These are phyloP conservation scores for Anas platyrhynchos DNA, from an alignment of 2,113 vertebrate genomes.

Conservation along the genomic window DNA sequence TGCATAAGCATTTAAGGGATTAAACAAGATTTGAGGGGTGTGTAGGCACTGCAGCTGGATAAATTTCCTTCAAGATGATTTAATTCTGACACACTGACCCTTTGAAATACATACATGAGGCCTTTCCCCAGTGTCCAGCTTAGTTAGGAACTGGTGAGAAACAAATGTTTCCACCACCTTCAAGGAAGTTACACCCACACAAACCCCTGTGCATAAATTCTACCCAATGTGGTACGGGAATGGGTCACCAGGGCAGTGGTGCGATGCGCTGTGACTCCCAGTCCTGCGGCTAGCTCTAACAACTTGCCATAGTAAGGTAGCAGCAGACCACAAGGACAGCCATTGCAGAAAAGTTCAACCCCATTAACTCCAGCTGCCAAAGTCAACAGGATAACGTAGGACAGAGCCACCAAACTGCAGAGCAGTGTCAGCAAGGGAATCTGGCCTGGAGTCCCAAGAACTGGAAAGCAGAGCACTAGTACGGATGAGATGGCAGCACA, in stretches of 20 bases:
- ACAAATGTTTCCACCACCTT: not conserved
- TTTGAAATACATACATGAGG: not conserved
- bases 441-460: not conserved
- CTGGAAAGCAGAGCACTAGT: not conserved
- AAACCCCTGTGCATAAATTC: not conserved
- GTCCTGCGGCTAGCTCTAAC: not conserved
- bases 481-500: fast-evolving
- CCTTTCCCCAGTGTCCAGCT: not conserved
- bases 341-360: not conserved
- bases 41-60: not conserved
- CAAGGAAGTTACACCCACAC: not conserved
- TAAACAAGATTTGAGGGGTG: constrained; percentile 23
- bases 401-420: fast-evolving
- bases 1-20: constrained; percentile 6
- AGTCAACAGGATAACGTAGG: fast-evolving
- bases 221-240: not conserved
- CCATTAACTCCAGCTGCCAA: not conserved
- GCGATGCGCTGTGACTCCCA: not conserved
- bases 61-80: not conserved
- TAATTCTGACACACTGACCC: constrained; percentile 4
- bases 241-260: not conserved
- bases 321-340: not conserved
- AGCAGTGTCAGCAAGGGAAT: not conserved
- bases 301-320: not conserved
- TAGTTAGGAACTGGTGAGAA: not conserved